Conservation (phyloP, 2,113 vertebrate genomes). For the Alethe castanea region DNA sequence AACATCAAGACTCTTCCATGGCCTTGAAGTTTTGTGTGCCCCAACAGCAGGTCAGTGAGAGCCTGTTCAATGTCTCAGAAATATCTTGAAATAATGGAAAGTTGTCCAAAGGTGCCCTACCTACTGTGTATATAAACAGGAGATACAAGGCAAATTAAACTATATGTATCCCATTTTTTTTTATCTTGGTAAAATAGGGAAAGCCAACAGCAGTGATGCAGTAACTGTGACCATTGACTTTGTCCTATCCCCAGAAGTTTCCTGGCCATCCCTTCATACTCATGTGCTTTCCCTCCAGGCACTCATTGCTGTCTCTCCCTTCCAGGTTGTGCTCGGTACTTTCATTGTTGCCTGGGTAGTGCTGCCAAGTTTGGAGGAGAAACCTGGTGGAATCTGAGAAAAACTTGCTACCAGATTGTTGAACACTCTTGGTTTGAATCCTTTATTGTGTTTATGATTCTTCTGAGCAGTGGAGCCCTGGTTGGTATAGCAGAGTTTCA, state of each 20-base stretch:
- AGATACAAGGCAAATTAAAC: not conserved
- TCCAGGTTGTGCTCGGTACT: constrained; percentile 77
- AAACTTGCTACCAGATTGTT: constrained; percentile 90
- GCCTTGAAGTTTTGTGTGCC: not conserved
- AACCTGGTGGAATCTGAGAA: constrained; percentile 86
- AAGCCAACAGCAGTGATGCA: rapidly evolving
- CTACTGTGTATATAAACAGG: not conserved
- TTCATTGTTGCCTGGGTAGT: constrained; percentile 73
- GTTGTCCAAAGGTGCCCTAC: not conserved
- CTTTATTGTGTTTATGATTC: constrained; percentile 99
- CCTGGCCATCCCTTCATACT: not conserved
- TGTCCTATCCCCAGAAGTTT: not conserved
- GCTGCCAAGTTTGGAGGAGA: constrained; percentile 63
- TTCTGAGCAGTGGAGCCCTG: constrained; percentile 92
- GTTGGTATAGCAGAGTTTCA: constrained; percentile 61
- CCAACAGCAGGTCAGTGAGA: not conserved
- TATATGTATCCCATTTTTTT: rapidly evolving
- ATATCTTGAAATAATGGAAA: not conserved
- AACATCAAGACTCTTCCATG: not conserved
- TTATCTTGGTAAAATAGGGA: not conserved
- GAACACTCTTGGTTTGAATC: constrained; percentile 98
- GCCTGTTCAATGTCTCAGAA: not conserved
- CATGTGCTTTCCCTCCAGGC: rapidly evolving
- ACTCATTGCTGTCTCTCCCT: not conserved
- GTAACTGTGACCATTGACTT: not conserved